Percentiles rank a stretch among this genome's conserved stretches.
These are phyloP conservation scores for Druceiella hillmani DNA, from an alignment of 2,888 invertebrate genomes.

Conservation along the genomic window DNA sequence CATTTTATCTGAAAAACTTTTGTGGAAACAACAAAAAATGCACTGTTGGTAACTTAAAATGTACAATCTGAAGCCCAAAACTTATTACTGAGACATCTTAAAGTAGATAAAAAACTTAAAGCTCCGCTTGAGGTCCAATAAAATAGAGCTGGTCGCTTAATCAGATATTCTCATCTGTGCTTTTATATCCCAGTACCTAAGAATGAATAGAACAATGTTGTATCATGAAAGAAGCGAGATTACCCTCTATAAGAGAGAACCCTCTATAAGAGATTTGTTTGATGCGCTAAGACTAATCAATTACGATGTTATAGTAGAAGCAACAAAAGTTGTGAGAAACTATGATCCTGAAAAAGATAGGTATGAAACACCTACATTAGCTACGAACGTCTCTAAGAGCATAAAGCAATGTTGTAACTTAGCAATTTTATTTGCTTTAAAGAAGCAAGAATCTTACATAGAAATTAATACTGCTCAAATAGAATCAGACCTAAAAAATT, in stretches of 20 bases:
- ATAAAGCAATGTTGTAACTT: constrained; percentile 28
- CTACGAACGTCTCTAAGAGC: constrained; percentile 25
- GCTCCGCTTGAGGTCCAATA: constrained; percentile 24
- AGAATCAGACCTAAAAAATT: constrained; percentile 24
- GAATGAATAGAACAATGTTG: constrained; percentile 1
- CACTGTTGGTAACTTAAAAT: constrained; percentile 16
- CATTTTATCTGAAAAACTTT: constrained; percentile 23
- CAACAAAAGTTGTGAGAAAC: constrained; percentile 19
- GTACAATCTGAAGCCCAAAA: constrained; percentile 28
- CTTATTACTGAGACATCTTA: constrained; percentile 23
- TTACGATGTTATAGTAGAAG: constrained; percentile 23
- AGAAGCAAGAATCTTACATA: constrained; percentile 20
- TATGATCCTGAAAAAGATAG: constrained; percentile 21
- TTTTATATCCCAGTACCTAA: constrained; percentile 1
- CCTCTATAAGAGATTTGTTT: constrained; percentile 16
- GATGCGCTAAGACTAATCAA: constrained; percentile 17
- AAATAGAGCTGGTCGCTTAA: constrained; percentile 25
- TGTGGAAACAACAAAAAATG: constrained; percentile 24
- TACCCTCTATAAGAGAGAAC: constrained; percentile 1
- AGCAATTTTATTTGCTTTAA: constrained; percentile 24
- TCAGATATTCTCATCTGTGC: constrained; percentile 17
- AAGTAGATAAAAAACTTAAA: constrained; percentile 27
- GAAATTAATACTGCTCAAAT: constrained; percentile 20
- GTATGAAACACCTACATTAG: constrained; percentile 24
- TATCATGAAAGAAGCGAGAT: constrained; percentile 5